These are phyloP conservation scores for Caenorhabditis plicata DNA, from an alignment of 2,888 invertebrate species.

Conservation along the genomic window DNA sequence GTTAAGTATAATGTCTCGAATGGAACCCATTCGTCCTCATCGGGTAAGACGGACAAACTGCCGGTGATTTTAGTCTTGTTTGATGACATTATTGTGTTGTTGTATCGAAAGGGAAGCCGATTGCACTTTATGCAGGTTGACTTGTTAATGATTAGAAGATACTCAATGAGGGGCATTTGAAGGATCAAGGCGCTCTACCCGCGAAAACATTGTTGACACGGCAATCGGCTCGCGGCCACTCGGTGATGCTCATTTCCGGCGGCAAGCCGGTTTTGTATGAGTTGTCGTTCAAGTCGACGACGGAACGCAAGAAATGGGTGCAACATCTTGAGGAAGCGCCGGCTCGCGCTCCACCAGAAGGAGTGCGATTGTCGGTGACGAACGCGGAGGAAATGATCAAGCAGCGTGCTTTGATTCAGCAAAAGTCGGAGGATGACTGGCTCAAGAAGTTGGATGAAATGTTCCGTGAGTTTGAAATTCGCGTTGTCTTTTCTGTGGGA, in stretches of 20 bases:
- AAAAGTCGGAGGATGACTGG: conserved; percentile 38
- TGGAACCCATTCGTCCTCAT: conserved; percentile 4
- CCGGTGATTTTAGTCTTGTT: conserved; percentile 31
- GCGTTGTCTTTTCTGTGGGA: neutral
- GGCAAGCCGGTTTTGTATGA: conserved; percentile 41
- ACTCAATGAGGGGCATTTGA: neutral
- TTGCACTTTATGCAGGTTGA: conserved; percentile 22
- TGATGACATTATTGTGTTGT: conserved; percentile 47
- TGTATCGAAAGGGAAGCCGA: conserved; percentile 25
- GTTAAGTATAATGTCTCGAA: conserved; percentile 12
- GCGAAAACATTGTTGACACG: conserved; percentile 35
- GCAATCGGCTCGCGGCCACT: conserved; percentile 30
- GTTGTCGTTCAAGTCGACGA: conserved; percentile 35
- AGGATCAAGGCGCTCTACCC: conserved; percentile 44
- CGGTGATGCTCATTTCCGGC: conserved; percentile 36
- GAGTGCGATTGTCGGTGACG: conserved; percentile 9
- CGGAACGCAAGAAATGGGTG: conserved; percentile 44
- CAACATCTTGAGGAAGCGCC: conserved; percentile 34
- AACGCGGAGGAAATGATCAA: conserved; percentile 19
- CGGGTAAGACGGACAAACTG: conserved; percentile 19
- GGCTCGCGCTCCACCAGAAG: conserved; percentile 19
- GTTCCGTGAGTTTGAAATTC: conserved; percentile 33
- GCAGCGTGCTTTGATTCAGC: conserved; percentile 21
- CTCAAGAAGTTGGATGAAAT: conserved; percentile 21
- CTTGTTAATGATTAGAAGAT: neutral